Evolutionary conservation across 2,113 vertebrate genomes (phyloP), one percentile per base, ranked within the genome.

Genomic region (Gasterosteus aculeatus): DNA sequence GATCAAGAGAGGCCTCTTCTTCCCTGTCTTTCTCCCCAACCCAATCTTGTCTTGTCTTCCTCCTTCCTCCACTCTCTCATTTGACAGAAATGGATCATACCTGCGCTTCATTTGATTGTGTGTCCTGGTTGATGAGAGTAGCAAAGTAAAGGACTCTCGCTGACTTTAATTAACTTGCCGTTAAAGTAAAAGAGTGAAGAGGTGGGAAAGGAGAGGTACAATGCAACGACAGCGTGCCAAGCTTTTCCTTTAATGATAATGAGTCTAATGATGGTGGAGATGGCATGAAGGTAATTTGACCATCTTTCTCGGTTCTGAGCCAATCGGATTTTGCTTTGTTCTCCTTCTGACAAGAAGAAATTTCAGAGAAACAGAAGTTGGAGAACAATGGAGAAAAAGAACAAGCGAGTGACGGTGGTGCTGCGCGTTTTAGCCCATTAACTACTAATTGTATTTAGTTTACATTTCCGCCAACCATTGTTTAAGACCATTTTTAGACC

Each of bases 81-180:
- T 87, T 89, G 82, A 85, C 74, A 81, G 81, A 78, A 83, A 81
- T 59, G 74, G 74, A 73, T 74, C 35, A 38, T 93, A 89, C 87
- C 83, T 92, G 85, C 59, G 42, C 72, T 69, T 26, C 54, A 78
- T 90, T 91, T 92, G 90, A 92, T 91, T 82, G 66, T 81, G 81
- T 59, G 83, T 91, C 85, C 53, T 81, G 57, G 29, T 70, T 85
- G 90, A 87, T 90, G 87, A 93, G 85, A 62, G 60, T 51, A 54
- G 59, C 81, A 83, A 81, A n/a, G 47, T 69, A 86, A 71, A 63
- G 46, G 64, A 70, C 77, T 86, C 71, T 85, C 41, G 9, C 19
- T 29, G 47, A 72, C 64, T 82, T 89, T 93, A 93, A 93, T 94
- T 85, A 92, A 87, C 78, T 75, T 58, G 64, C 72, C 7, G 58